Base-by-base conservation (phyloP, 2,888 invertebrate species). In the Andrena bucephala region DNA sequence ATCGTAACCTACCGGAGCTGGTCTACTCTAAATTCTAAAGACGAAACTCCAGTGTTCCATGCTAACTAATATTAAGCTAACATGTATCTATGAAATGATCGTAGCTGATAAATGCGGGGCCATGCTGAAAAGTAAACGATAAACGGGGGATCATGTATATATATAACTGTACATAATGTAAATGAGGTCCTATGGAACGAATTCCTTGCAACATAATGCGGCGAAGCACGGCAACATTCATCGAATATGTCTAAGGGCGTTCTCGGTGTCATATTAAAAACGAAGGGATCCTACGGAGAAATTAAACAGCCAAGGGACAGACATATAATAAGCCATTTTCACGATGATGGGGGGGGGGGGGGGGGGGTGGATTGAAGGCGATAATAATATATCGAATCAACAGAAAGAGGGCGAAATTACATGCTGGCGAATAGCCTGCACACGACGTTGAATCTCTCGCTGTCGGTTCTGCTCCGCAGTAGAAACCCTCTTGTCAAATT, bases 361-460 rank as follows among this genome's bases (percentile, higher is more conserved):
- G 54, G 24, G 8, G 48, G 16, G 60, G 20, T 20, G 20, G 29
- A 24, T 8, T 50, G 29, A 57, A 78, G 50, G 74, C 60, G 60
- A 68, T 59, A 63, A 65, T 60, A 77, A 85, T 81, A 85, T 81
- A 81, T 67, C 66, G 83, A 85, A 60, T 83, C 80, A 85, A 85
- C 77, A 76, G 63, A 84, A 83, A 79, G 73, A 79, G 77, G 70
- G 54, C 80, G 81, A 85, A 95, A 96, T 94, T 96, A 98, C 98
- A 95, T 97, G 97, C 95, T 97, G 97, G 94, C 97, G 97, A 92
- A 97, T 96, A 94, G 96, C 96, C 94, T 98, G 97, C 94, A 98
- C 95, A 95, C 97, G 97, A 95, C 97, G 97, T 95, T 97, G 97
- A 86, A 98, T 96, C 94, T 97, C 97, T 94, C 96, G 96, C 94